phyloP scores from a whole-genome alignment of 1,140 invertebrate species.

The Cyphomyrmex costatus region DNA sequence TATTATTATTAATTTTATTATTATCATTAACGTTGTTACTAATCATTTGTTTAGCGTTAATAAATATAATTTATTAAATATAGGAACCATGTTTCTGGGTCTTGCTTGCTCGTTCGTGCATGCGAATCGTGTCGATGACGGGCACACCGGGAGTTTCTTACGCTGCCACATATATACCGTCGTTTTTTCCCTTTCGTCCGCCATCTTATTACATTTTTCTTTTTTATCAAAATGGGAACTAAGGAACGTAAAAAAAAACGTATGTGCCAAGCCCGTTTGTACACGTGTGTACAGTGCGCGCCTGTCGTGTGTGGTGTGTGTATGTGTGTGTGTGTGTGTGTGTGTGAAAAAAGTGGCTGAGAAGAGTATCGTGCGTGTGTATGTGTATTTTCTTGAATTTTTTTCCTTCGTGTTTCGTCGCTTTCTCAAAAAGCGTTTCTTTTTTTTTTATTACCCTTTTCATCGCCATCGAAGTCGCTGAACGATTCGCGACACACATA shows the following conservation, averaged over 20 bases:
- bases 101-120: conserved; percentile 78
- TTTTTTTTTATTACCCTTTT: neutral
- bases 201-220: conserved; percentile 24
- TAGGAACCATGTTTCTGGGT: conserved; percentile 86
- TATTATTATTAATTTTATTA: conserved; percentile 78
- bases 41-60: conserved; percentile 80
- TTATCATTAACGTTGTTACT: conserved; percentile 78
- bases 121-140: conserved; percentile 67
- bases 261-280: conserved; percentile 59
- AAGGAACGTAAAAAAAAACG: conserved; percentile 55
- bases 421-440: conserved; percentile 17
- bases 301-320: conserved; percentile 1
- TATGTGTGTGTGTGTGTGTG: conserved; percentile 14
- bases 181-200: conserved; percentile 34
- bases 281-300: conserved; percentile 31
- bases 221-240: conserved; percentile 55
- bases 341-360: conserved; percentile 30
- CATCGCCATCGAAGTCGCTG: conserved; percentile 39
- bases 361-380: conserved; percentile 58
- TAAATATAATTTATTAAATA: conserved; percentile 86
- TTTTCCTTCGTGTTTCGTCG: neutral
- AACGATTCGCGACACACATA: conserved; percentile 42
- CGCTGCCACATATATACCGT: conserved; percentile 11
- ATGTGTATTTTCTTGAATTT: conserved; percentile 69
- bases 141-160: conserved; percentile 69